Evolutionary conservation across 1,140 invertebrate genomes (phyloP), one percentile per base, ranked within the genome.

Genomic region (Bombus impatiens): DNA sequence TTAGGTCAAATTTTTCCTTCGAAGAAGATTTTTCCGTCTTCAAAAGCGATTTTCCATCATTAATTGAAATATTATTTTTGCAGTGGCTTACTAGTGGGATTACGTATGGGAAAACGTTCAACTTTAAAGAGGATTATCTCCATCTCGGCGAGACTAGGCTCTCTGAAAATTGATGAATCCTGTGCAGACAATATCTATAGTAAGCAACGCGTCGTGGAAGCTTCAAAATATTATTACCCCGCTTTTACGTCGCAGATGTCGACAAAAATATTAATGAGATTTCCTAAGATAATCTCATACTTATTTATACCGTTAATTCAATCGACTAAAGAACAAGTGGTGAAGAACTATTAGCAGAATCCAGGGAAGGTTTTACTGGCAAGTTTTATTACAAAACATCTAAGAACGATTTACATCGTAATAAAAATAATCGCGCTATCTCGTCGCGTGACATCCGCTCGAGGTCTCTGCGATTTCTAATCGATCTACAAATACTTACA

Each of bases 401-500:
- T 42, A 25, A 22, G 42, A 47, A 59, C 6, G 15, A 35, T 28
- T 37, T 22, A 77, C 59, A 53, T 18, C 22, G 75, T 53, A 47
- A 67, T 25, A 40, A 83, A 83, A 78, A 68, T 53, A 47, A 8
- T 82, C 1, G n/a, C 37, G 35, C 9, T 40, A 57, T 22, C 47
- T 72, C 22, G 9, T 28, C 25, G 25, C 44, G 35, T 42, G 22
- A 42, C 25, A 8, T 22, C 28, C 35, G 15, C 9, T 32, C 65
- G 32, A 35, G 32, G 42, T 53, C 18, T 53, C 47, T 5, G 5
- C 4, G 22, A 59, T 13, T 47, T 44, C 8, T 82, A 47, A 28
- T 76, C 40, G 9, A 82, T 3, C 53, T 76, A 76, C 22, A 47
- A 42, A 82, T 67, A 28, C 35, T 82, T 75, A 76, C 32, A 37